phyloP scores from a whole-genome alignment of 2,113 vertebrate genomes.

The Eurystomus gularis region DNA sequence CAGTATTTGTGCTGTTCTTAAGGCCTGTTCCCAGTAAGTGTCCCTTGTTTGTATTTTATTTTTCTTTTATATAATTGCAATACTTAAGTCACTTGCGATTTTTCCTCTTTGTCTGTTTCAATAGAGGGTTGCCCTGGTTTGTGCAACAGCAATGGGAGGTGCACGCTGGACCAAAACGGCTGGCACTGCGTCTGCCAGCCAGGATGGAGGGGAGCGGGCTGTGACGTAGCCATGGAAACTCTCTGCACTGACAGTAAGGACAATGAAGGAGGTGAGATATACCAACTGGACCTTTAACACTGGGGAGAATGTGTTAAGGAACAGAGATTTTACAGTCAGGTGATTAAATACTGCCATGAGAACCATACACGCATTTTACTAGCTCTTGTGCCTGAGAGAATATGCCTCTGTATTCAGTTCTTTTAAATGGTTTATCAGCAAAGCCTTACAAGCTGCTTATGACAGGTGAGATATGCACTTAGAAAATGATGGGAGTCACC shows the following conservation, averaged over 20 bases:
- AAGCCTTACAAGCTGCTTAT: not conserved
- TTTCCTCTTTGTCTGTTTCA: conserved; percentile 69
- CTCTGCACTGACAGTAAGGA: conserved; percentile 96
- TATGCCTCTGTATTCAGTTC: not conserved
- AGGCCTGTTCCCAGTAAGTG: conserved; percentile 88
- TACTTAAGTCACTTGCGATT: conserved; percentile 57
- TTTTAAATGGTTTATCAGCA: not conserved
- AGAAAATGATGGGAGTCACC: not conserved
- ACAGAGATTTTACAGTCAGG: not conserved
- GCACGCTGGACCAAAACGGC: conserved; percentile 94
- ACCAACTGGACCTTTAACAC: not conserved
- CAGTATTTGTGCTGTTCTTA: conserved; percentile 86
- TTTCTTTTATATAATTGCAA: not conserved
- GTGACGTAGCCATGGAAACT: conserved; percentile 96
- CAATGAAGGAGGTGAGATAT: conserved; percentile 93
- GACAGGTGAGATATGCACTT: not conserved
- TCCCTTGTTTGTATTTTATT: conserved; percentile 74
- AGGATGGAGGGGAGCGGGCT: conserved; percentile 96
- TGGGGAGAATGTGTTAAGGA: not conserved
- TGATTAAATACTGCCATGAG: not conserved
- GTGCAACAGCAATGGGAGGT: conserved; percentile 97
- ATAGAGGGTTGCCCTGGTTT: conserved; percentile 97
- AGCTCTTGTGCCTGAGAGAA: not conserved
- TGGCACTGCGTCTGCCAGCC: conserved; percentile 98
- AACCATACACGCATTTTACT: not conserved